Evolutionary conservation across 2,797 vertebrate genomes (phyloP).

Genomic region (Scleropages formosus): DNA sequence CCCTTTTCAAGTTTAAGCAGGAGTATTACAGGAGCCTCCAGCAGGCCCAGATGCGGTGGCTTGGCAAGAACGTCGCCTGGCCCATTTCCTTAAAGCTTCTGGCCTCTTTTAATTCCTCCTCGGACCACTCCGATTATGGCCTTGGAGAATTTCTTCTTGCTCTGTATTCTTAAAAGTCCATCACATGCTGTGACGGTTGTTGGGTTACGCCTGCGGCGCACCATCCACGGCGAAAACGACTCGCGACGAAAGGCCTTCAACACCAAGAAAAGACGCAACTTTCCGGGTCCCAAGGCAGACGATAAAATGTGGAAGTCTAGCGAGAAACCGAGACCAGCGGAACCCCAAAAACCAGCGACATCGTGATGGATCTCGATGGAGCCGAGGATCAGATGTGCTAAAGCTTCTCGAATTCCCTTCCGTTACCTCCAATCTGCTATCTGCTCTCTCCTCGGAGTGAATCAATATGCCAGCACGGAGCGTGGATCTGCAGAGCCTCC

Average conservation of each 20-base stretch:
- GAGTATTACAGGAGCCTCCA: neutral
- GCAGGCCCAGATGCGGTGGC: neutral
- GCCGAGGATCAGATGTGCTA: neutral
- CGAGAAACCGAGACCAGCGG: neutral
- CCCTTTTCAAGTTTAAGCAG: neutral
- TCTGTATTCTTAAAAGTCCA: too few species aligned
- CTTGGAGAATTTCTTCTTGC: neutral
- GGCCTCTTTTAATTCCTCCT: slow-evolving; percentile 11
- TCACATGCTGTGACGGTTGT: neutral
- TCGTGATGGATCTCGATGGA: neutral
- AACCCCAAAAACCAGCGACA: neutral
- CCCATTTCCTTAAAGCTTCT: slow-evolving; percentile 11
- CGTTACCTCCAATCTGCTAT: neutral
- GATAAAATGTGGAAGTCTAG: too few species aligned
- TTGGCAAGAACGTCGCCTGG: slow-evolving; percentile 13
- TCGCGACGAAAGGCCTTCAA: too few species aligned
- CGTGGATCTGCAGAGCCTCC: neutral
- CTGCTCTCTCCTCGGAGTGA: too few species aligned
- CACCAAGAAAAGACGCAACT: too few species aligned
- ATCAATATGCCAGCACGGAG: neutral
- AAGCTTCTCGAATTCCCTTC: too few species aligned
- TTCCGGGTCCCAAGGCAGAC: too few species aligned
- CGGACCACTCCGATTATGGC: neutral
- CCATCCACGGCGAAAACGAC: too few species aligned
- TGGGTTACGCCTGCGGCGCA: too few species aligned